A percentile compares a stretch with the other conserved stretches of the same genome.
Evolutionary conservation across 2,113 vertebrate species (phyloP).

Genomic region (Tetrao urogallus): DNA sequence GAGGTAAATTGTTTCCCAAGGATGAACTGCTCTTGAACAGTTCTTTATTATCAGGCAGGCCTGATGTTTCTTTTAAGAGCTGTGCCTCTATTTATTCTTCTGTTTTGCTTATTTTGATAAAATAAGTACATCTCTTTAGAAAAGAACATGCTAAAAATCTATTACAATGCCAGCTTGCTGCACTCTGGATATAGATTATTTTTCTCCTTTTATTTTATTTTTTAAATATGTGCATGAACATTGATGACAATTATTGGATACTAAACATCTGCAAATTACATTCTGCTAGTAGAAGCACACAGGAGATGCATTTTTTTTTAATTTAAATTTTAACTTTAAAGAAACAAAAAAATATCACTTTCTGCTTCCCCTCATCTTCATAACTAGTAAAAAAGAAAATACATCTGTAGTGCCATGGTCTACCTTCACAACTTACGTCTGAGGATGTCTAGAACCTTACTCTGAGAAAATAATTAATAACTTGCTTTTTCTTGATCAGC

Average conservation of each 20-base stretch:
- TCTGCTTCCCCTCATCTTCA: neutral
- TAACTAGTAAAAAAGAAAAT: neutral
- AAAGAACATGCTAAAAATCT: neutral
- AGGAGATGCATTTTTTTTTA: neutral
- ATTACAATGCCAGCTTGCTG: neutral
- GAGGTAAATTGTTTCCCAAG: neutral
- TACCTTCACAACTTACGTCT: neutral
- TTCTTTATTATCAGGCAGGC: neutral
- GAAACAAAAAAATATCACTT: neutral
- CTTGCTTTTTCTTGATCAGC: neutral
- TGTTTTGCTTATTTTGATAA: conserved; percentile 19
- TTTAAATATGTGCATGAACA: neutral
- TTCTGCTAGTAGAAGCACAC: neutral
- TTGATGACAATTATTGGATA: neutral
- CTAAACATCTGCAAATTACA: neutral
- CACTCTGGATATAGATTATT: neutral
- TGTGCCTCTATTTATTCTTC: neutral
- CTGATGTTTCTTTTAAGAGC: neutral
- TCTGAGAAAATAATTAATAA: neutral
- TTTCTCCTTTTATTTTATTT: neutral
- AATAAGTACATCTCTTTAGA: neutral
- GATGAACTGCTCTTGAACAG: conserved; percentile 12
- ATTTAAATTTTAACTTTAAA: too few species aligned
- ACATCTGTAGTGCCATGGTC: neutral
- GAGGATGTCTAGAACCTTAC: neutral